Evolutionary conservation across 2,888 invertebrate genomes (phyloP).

Genomic region (Epinotia bilunana): DNA sequence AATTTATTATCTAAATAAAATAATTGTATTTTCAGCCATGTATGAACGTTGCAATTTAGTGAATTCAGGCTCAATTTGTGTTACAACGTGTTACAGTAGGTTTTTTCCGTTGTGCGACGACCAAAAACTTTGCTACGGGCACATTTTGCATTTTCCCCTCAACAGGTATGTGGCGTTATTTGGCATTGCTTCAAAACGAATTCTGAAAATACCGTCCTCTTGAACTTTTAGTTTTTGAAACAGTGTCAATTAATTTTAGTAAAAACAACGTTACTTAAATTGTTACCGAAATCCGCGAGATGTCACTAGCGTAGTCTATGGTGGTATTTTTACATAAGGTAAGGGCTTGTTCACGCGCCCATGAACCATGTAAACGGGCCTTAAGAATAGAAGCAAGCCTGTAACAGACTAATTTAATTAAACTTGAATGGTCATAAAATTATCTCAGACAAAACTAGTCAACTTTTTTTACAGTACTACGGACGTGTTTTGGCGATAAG

Average conservation of each 20-base stretch:
- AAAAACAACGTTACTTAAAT: constrained; percentile 23
- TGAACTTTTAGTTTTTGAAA: constrained; percentile 21
- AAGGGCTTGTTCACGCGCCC: not conserved
- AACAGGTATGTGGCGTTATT: constrained; percentile 4
- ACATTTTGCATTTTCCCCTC: not conserved
- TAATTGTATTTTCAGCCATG: too few species aligned
- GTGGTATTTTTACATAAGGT: not conserved
- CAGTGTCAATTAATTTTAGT: constrained; percentile 33
- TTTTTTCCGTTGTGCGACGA: not conserved
- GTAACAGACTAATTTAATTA: not conserved
- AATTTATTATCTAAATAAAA: not conserved
- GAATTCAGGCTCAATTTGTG: not conserved
- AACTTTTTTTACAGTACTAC: not conserved
- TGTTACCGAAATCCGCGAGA: constrained; percentile 6
- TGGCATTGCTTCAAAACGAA: constrained; percentile 31
- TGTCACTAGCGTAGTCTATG: constrained; percentile 19
- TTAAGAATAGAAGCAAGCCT: not conserved
- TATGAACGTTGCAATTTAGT: too few species aligned
- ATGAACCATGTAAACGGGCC: not conserved
- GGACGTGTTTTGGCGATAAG: not conserved
- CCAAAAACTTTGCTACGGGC: not conserved
- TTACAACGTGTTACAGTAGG: not conserved
- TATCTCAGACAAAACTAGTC: not conserved
- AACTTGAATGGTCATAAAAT: not conserved
- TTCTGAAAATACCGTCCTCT: constrained; percentile 13